Conservation (phyloP, 2,113 vertebrate genomes). For the Etheostoma spectabile region DNA sequence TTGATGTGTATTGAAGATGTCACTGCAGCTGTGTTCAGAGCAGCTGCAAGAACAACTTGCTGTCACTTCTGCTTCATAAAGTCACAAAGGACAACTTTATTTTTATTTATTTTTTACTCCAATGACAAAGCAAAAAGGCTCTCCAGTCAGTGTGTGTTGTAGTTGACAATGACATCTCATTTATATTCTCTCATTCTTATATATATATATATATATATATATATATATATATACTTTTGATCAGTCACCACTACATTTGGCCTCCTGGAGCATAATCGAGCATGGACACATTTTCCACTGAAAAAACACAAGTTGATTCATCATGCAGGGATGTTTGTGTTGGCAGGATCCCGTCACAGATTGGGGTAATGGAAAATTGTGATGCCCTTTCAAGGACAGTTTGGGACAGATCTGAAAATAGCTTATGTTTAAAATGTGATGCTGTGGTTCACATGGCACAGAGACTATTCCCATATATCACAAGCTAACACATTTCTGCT, state of each 20-base stretch:
- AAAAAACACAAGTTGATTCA: slow-evolving; percentile 23
- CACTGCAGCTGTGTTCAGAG: slow-evolving; percentile 35
- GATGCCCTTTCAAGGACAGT: slow-evolving; percentile 67
- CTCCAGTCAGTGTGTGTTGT: neutral
- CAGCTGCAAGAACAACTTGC: slow-evolving; percentile 47
- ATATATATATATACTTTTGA: neutral
- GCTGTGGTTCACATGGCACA: slow-evolving; percentile 40
- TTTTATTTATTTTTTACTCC: neutral
- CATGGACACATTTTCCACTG: slow-evolving; percentile 21
- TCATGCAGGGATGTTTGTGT: slow-evolving; percentile 51
- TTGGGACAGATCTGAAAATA: slow-evolving; percentile 72
- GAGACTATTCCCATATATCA: slow-evolving; percentile 44
- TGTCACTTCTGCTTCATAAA: slow-evolving; percentile 46
- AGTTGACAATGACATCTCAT: neutral
- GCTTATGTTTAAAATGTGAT: slow-evolving; percentile 49
- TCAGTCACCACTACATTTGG: neutral
- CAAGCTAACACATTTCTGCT: neutral
- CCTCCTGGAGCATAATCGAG: neutral
- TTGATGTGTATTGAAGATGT: slow-evolving; percentile 53
- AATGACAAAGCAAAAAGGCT: slow-evolving; percentile 8
- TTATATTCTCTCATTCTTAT: neutral
- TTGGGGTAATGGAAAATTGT: slow-evolving; percentile 61
- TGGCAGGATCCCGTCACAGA: slow-evolving; percentile 1
- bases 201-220: too few species aligned
- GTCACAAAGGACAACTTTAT: slow-evolving; percentile 1